Evolutionary conservation across 2,888 invertebrate genomes (phyloP).

Genomic region (Gandaritis pyraliata): DNA sequence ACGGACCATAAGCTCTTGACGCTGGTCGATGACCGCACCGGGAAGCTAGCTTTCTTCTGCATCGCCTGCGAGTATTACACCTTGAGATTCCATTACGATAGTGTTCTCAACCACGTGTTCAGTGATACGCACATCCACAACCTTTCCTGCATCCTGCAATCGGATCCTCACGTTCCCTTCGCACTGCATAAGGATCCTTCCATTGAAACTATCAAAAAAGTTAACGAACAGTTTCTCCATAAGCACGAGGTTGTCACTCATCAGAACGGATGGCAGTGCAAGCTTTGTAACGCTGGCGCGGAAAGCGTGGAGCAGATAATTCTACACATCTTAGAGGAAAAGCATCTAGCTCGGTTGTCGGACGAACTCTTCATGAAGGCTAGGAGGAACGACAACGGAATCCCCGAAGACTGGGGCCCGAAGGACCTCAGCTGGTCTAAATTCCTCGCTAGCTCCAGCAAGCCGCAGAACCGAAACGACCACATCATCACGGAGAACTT

Average conservation of each 20-base stretch:
- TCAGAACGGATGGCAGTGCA: conserved; percentile 56
- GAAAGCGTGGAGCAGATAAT: conserved; percentile 64
- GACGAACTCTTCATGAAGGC: conserved; percentile 70
- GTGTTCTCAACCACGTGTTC: conserved; percentile 77
- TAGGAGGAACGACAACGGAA: conserved; percentile 62
- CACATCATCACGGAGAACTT: conserved; percentile 79
- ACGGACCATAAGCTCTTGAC: conserved; percentile 71
- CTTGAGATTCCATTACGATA: conserved; percentile 75
- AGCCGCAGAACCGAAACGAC: conserved; percentile 69
- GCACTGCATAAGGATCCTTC: conserved; percentile 56
- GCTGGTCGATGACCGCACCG: conserved; percentile 75
- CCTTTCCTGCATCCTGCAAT: conserved; percentile 68
- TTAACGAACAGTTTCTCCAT: conserved; percentile 69
- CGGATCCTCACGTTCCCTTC: conserved; percentile 71
- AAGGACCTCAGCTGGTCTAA: conserved; percentile 78
- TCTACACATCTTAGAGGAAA: conserved; percentile 73
- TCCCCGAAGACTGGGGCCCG: conserved; percentile 78
- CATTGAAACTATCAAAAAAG: conserved; percentile 67
- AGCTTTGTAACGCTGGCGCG: conserved; percentile 61
- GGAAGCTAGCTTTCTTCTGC: conserved; percentile 78
- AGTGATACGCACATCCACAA: conserved; percentile 75
- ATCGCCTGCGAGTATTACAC: conserved; percentile 79
- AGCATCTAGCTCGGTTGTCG: conserved; percentile 70
- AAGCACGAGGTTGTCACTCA: conserved; percentile 60
- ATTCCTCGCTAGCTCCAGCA: conserved; percentile 74